These are phyloP conservation scores for Colaptes auratus DNA, from an alignment of 2,113 vertebrate species.

Conservation along the genomic window DNA sequence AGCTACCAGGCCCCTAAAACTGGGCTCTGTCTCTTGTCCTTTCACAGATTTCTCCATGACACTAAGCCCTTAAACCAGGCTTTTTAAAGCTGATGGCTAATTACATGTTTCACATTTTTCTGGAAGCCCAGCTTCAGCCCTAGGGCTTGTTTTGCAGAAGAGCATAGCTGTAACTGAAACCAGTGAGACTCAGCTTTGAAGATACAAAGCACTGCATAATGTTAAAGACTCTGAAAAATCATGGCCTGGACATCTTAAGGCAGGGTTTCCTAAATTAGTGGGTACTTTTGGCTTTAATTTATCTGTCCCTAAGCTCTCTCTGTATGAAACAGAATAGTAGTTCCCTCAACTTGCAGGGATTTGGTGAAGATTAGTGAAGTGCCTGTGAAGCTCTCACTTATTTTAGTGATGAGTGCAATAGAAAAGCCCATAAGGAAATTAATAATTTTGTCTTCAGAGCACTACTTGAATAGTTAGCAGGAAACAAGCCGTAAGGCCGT, in stretches of 20 bases:
- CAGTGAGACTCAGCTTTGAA: slow-evolving; percentile 25
- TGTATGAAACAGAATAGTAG: slow-evolving; percentile 25
- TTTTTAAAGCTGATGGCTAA: neutral
- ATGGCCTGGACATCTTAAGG: slow-evolving; percentile 17
- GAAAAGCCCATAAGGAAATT: slow-evolving; percentile 63
- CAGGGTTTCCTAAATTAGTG: slow-evolving; percentile 44
- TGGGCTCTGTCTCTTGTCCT: neutral
- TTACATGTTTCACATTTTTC: slow-evolving; percentile 4
- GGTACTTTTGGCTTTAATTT: slow-evolving; percentile 40
- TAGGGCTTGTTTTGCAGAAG: neutral
- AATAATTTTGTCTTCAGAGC: slow-evolving; percentile 67
- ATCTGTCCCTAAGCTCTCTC: slow-evolving; percentile 6
- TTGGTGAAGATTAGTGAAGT: slow-evolving; percentile 58
- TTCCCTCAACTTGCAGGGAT: slow-evolving; percentile 29
- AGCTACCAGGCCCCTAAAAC: neutral
- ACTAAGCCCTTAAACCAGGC: neutral
- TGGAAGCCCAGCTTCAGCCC: neutral
- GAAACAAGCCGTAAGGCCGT: slow-evolving; percentile 55
- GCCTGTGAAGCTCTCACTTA: slow-evolving; percentile 50
- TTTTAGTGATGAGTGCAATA: slow-evolving; percentile 47
- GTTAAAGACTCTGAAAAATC: slow-evolving; percentile 34
- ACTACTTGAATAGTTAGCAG: slow-evolving; percentile 53
- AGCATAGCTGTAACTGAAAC: slow-evolving; percentile 16
- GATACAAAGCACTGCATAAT: neutral
- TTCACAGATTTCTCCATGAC: neutral